Percentiles rank a stretch among this genome's conserved stretches.
Evolutionary conservation across 2,888 invertebrate species (phyloP).

Genomic region (Amiota mariae): DNA sequence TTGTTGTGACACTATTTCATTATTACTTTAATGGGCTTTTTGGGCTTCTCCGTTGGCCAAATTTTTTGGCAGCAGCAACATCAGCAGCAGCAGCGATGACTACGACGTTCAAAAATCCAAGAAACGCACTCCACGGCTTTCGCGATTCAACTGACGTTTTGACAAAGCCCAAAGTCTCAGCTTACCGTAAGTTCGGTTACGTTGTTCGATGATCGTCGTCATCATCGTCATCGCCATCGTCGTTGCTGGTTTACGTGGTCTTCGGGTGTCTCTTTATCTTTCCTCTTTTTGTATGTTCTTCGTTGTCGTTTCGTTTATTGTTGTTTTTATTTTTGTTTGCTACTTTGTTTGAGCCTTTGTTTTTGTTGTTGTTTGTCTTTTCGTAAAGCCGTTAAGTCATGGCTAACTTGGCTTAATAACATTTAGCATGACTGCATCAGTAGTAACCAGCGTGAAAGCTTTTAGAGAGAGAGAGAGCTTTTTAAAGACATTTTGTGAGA

Average conservation of each 20-base stretch:
- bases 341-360: constrained; percentile 7
- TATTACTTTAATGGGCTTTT: constrained; percentile 53
- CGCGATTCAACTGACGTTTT: constrained; percentile 73
- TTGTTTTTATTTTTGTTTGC: constrained; percentile 7
- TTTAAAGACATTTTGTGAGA: constrained; percentile 29
- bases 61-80: constrained; percentile 38
- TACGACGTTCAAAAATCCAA: constrained; percentile 41
- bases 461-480: constrained; percentile 51
- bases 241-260: too few species aligned
- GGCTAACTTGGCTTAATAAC: constrained; percentile 61
- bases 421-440: constrained; percentile 47
- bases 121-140: constrained; percentile 73
- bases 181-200: constrained; percentile 66
- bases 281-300: constrained; percentile 19
- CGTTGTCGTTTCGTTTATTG: not conserved
- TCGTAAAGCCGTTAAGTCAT: constrained; percentile 55
- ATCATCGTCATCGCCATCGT: too few species aligned
- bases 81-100: constrained; percentile 55
- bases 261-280: constrained; percentile 33
- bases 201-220: constrained; percentile 50
- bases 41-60: constrained; percentile 30
- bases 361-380: constrained; percentile 44
- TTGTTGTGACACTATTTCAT: constrained; percentile 41
- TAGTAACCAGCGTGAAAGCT: not conserved
- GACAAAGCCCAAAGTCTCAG: constrained; percentile 49